phyloP scores from a whole-genome alignment of 2,797 vertebrate genomes.

The Phrynocephalus guinanensis region DNA sequence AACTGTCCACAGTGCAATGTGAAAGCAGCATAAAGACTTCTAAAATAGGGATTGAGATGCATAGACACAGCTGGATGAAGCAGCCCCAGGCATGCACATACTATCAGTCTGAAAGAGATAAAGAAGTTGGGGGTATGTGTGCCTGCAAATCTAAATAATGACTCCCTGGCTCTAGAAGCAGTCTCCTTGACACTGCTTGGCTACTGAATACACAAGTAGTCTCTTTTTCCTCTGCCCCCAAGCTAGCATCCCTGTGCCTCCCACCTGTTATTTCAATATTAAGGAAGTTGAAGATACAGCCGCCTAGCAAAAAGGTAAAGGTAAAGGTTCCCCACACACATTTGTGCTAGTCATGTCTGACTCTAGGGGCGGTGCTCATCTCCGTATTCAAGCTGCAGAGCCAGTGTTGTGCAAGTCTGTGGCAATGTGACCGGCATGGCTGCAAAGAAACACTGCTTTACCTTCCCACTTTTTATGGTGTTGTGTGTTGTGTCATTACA shows the following conservation, averaged over 20 bases:
- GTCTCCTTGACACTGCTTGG: not conserved
- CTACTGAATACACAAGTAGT: not conserved
- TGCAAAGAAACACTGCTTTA: no score
- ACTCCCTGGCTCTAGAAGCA: not conserved
- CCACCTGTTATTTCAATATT: not conserved
- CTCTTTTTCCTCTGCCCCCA: not conserved
- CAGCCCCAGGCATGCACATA: not conserved
- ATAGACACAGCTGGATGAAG: not conserved
- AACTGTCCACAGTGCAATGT: not conserved
- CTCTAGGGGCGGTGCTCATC: no score
- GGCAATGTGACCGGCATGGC: no score
- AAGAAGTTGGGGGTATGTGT: not conserved
- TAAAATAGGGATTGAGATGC: conserved; percentile 38
- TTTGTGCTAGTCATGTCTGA: no score
- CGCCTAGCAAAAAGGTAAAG: not conserved
- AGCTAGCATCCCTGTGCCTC: not conserved
- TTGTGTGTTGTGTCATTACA: no score
- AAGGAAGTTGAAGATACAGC: not conserved
- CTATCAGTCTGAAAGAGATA: not conserved
- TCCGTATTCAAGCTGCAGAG: no score
- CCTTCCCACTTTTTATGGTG: no score
- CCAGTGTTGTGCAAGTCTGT: no score
- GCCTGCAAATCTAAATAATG: not conserved
- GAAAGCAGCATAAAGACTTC: not conserved
- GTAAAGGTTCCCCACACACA: no score